Conservation (phyloP, 1,140 invertebrate genomes). For the Zaprionus nigranus region DNA sequence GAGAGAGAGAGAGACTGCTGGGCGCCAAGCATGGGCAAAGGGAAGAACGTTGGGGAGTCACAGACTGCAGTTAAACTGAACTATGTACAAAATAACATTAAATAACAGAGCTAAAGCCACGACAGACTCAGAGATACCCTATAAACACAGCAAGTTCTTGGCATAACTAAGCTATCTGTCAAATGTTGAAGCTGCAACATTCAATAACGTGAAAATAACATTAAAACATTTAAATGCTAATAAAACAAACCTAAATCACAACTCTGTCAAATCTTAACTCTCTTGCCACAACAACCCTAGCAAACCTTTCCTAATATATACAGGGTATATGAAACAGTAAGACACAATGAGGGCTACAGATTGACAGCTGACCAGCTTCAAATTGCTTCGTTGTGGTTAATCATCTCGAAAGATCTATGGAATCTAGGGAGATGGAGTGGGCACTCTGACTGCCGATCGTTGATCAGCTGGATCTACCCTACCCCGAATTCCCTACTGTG, state of each 20-base stretch:
- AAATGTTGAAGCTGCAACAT: too few relatives aligned
- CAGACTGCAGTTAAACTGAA: background rate
- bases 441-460: too few relatives aligned
- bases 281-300: background rate
- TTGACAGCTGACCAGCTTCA: conserved; percentile 2
- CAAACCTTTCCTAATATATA: background rate
- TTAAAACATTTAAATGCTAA: background rate
- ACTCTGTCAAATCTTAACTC: background rate
- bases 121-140: background rate
- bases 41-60: too few relatives aligned
- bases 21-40: conserved; percentile 2
- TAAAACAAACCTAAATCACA: background rate
- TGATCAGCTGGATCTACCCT: background rate
- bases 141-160: background rate
- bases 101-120: background rate
- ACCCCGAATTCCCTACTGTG: background rate
- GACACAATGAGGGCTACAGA: background rate
- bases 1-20: background rate
- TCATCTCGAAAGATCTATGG: conserved; percentile 6
- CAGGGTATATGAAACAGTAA: background rate
- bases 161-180: too few relatives aligned
- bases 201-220: too few relatives aligned
- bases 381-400: conserved; percentile 10
- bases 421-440: background rate
- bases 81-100: background rate